Percentiles rank a stretch among this genome's conserved stretches.
phyloP scores from a whole-genome alignment of 2,888 invertebrate genomes.

The Microchrysa polita region DNA sequence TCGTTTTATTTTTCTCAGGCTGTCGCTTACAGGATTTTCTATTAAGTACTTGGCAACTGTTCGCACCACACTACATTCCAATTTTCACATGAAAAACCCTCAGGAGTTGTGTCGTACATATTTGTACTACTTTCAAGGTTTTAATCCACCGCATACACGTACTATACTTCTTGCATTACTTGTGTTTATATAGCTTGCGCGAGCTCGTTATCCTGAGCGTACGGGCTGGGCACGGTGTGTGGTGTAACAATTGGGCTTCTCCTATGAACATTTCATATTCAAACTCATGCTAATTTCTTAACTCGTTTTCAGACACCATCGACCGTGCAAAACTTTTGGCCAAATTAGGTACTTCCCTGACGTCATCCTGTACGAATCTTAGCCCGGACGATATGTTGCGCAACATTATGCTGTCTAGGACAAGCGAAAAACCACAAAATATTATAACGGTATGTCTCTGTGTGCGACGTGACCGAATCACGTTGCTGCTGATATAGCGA shows the following conservation, averaged over 20 bases:
- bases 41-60: slow-evolving; percentile 39
- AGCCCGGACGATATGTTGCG: not conserved
- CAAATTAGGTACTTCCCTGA: slow-evolving; percentile 9
- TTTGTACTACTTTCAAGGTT: slow-evolving; percentile 13
- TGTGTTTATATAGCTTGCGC: not conserved
- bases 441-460: too few species aligned
- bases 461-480: not conserved
- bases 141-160: slow-evolving; percentile 37
- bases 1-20: not conserved
- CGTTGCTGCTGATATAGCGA: not conserved
- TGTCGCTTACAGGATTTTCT: slow-evolving; percentile 14
- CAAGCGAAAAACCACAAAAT: slow-evolving; percentile 1
- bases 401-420: not conserved
- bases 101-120: slow-evolving; percentile 31
- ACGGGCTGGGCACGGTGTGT: not conserved
- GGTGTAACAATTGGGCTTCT: too few species aligned
- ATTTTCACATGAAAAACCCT: slow-evolving; percentile 35
- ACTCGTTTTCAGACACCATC: not conserved
- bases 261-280: slow-evolving; percentile 32
- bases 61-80: slow-evolving; percentile 32
- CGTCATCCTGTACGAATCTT: not conserved
- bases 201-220: not conserved
- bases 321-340: slow-evolving; percentile 31
- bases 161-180: slow-evolving; percentile 17
- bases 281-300: slow-evolving; percentile 33